phyloP scores from a whole-genome alignment of 2,797 vertebrate genomes.

The Parauchenoglanis punctatus region DNA sequence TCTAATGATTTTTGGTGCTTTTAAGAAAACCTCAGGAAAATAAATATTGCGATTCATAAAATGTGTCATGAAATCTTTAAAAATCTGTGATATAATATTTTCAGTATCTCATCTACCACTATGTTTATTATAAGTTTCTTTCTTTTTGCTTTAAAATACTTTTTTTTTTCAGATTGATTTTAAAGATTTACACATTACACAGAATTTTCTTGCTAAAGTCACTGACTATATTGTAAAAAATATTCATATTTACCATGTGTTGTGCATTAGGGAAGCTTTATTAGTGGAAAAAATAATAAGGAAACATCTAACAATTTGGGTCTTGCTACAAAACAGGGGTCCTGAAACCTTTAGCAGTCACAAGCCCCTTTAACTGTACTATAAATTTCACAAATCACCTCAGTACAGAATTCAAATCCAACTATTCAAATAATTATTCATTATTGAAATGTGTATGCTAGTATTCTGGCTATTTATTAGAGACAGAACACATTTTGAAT shows the following conservation, averaged over 20 bases:
- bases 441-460: slow-evolving; percentile 25
- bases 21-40: neutral
- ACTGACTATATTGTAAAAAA: neutral
- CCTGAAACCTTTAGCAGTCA: neutral
- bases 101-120: neutral
- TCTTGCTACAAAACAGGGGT: neutral
- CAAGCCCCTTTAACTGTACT: neutral
- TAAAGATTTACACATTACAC: no score
- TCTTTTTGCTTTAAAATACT: neutral
- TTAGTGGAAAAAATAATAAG: neutral
- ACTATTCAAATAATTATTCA: neutral
- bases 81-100: neutral
- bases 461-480: neutral
- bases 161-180: neutral
- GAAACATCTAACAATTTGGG: neutral
- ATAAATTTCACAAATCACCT: neutral
- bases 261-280: neutral
- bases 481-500: neutral
- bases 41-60: neutral
- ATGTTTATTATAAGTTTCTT: neutral
- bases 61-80: neutral
- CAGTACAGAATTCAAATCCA: neutral
- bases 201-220: neutral
- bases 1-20: neutral
- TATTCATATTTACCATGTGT: neutral